These are phyloP conservation scores for Drosophila pseudoobscura DNA, from an alignment of 1,140 invertebrate species.

Conservation along the genomic window DNA sequence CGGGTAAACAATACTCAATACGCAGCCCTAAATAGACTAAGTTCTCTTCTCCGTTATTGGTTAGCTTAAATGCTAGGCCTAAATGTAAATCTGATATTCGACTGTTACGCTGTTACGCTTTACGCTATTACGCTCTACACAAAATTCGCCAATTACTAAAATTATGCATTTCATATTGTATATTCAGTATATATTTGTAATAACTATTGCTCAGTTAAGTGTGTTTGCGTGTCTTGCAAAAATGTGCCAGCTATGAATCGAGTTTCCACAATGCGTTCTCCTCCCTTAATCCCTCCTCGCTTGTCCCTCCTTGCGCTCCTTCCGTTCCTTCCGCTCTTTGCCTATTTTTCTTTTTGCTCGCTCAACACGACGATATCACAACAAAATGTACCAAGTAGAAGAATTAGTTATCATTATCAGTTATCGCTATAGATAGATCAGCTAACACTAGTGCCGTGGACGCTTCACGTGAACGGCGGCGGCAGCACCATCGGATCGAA, in stretches of 20 bases:
- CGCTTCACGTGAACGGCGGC: conserved; percentile 79
- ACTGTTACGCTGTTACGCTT: conserved; percentile 53
- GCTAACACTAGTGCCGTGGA: conserved; percentile 15
- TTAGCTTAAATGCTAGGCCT: conserved; percentile 71
- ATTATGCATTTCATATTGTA: conserved; percentile 64
- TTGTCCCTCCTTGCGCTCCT: background rate
- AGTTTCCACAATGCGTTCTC: conserved; percentile 52
- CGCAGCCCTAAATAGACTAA: conserved; percentile 63
- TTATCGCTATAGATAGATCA: conserved; percentile 34
- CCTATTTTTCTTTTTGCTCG: conserved; percentile 60
- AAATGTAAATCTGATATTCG: conserved; percentile 74
- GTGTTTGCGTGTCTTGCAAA: conserved; percentile 71
- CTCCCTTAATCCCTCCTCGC: background rate
- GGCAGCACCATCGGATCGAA: conserved; percentile 81
- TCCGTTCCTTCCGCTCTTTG: background rate
- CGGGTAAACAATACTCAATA: conserved; percentile 58
- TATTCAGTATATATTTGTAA: conserved; percentile 54
- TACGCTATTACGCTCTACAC: conserved; percentile 63
- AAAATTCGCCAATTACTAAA: conserved; percentile 81
- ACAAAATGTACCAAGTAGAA: conserved; percentile 82
- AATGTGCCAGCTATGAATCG: conserved; percentile 59
- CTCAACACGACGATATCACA: conserved; percentile 80
- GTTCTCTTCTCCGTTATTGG: conserved; percentile 58
- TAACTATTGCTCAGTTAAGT: conserved; percentile 78
- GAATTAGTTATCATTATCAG: conserved; percentile 75